Percentiles rank a stretch among this genome's conserved stretches.
Evolutionary conservation across 1,140 invertebrate genomes (phyloP).

Genomic region (Drosophila pseudoobscura): DNA sequence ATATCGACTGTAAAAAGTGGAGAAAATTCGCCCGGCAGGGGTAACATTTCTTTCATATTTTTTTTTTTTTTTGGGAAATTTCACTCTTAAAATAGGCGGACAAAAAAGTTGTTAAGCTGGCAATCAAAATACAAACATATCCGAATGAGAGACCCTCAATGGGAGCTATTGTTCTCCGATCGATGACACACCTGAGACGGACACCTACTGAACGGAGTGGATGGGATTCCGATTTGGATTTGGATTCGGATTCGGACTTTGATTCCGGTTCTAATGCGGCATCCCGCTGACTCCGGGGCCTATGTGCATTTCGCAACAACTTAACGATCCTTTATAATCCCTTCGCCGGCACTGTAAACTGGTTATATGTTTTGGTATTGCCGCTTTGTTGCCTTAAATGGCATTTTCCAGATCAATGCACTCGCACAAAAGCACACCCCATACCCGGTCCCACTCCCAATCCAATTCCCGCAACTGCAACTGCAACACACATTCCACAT

Average conservation of each 20-base stretch:
- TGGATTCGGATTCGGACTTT: conserved; percentile 11
- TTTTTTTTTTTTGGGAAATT: conserved; percentile 43
- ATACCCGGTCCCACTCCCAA: neutral
- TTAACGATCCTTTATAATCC: conserved; percentile 50
- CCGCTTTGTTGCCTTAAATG: conserved; percentile 53
- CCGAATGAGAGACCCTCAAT: conserved; percentile 9
- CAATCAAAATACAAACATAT: conserved; percentile 71
- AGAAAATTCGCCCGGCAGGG: conserved; percentile 16
- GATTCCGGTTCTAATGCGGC: neutral
- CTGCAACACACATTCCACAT: no score
- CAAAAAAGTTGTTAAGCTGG: conserved; percentile 47
- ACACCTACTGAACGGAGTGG: no score
- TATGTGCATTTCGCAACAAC: conserved; percentile 68
- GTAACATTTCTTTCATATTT: conserved; percentile 32
- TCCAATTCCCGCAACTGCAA: no score
- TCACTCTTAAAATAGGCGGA: conserved; percentile 35
- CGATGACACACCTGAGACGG: conserved; percentile 57
- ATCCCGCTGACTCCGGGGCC: conserved; percentile 36
- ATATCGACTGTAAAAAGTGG: conserved; percentile 24
- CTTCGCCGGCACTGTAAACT: conserved; percentile 28
- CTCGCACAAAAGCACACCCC: conserved; percentile 13
- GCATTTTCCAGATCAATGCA: conserved; percentile 59
- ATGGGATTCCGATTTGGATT: neutral
- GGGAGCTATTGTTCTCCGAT: conserved; percentile 46
- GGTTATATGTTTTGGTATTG: conserved; percentile 20